A percentile compares a stretch with the other conserved stretches of the same genome.
Conservation (phyloP, 2,113 vertebrate genomes). For the Catharus fuscescens region DNA sequence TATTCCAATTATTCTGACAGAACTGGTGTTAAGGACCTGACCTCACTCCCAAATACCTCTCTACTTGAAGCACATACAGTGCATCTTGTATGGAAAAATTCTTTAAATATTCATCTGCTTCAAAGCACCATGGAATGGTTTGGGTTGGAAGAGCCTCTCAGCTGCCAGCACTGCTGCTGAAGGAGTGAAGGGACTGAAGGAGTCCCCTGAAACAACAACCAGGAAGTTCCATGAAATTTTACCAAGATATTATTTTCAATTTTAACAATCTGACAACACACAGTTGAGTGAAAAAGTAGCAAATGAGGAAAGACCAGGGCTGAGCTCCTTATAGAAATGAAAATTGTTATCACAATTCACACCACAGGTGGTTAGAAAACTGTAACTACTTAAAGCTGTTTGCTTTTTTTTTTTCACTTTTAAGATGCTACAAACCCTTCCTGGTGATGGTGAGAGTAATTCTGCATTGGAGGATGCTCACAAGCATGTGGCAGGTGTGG, state of each 20-base stretch:
- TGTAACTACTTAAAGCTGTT: background rate
- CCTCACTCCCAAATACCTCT: background rate
- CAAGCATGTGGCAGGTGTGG: rapidly evolving
- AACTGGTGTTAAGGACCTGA: background rate
- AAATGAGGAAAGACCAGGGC: background rate
- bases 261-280: background rate
- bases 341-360: background rate
- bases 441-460: background rate
- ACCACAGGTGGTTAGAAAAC: background rate
- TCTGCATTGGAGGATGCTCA: background rate
- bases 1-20: background rate
- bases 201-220: background rate
- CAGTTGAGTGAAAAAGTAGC: background rate
- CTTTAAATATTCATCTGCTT: background rate
- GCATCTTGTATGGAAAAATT: background rate
- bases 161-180: background rate
- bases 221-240: background rate
- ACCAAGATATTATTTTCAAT: background rate
- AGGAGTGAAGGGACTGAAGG: background rate
- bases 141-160: background rate
- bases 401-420: background rate
- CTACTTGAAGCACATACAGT: background rate
- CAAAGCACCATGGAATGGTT: background rate
- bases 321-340: background rate
- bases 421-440: background rate